phyloP scores from a whole-genome alignment of 2,888 invertebrate genomes.

The Pseudanteris insignis region DNA sequence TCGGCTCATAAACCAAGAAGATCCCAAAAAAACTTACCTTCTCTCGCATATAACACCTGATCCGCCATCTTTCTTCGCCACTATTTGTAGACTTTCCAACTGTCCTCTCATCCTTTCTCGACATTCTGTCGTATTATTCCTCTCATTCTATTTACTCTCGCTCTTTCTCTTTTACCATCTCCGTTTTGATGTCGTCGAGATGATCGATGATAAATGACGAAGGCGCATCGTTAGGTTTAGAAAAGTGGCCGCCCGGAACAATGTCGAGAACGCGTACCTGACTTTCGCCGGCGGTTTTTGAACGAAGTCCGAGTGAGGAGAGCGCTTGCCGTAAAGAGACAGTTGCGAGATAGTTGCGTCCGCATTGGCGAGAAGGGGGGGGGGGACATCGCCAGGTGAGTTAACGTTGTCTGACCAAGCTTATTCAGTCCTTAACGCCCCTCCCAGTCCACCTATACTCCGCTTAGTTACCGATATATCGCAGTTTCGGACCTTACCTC shows the following conservation, averaged over 20 bases:
- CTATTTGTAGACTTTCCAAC: conserved; percentile 2
- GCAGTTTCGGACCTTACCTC: conserved; percentile 41
- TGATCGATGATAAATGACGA: conserved; percentile 32
- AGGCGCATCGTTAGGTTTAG: conserved; percentile 30
- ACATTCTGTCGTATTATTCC: no score
- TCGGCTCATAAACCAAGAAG: no score
- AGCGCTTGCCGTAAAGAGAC: conserved; percentile 28
- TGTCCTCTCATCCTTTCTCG: neutral
- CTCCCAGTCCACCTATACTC: conserved; percentile 37
- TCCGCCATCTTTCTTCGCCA: conserved; percentile 26
- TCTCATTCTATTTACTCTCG: neutral
- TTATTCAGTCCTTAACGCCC: conserved; percentile 47
- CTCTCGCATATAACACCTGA: conserved; percentile 19
- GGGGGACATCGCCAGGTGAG: conserved; percentile 64
- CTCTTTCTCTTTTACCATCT: conserved; percentile 1
- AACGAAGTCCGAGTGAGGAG: conserved; percentile 18
- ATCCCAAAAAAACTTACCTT: no score
- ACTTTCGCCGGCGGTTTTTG: conserved; percentile 41
- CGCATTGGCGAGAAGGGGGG: conserved; percentile 26
- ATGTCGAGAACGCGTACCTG: conserved; percentile 39
- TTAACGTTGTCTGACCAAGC: conserved; percentile 51
- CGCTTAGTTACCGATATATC: conserved; percentile 33
- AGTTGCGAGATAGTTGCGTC: conserved; percentile 20
- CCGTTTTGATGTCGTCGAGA: conserved; percentile 22
- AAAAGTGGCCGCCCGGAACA: conserved; percentile 39